Conservation (phyloP, 2,113 vertebrate species). For the Salvelinus alpinus region DNA sequence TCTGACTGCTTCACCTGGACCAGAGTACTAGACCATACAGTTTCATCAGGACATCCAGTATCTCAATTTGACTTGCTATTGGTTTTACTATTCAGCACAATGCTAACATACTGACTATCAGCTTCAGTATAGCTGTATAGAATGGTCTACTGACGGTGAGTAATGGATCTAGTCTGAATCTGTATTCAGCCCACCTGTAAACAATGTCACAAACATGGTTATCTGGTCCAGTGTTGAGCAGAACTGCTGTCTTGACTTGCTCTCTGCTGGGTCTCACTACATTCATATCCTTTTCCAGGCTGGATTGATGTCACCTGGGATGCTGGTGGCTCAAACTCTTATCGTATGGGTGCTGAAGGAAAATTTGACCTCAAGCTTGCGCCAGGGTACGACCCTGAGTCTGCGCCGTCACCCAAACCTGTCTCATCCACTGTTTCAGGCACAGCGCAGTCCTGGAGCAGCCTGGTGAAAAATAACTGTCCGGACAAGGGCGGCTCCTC, state of each 20-base stretch:
- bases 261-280: slow-evolving; percentile 87
- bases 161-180: no score
- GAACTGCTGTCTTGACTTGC: slow-evolving; percentile 79
- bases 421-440: slow-evolving; percentile 99
- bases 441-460: slow-evolving; percentile 96
- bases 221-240: slow-evolving; percentile 62
- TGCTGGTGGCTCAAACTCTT: slow-evolving; percentile 99
- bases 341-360: slow-evolving; percentile 99
- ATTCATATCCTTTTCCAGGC: slow-evolving; percentile 98
- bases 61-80: not conserved
- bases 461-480: slow-evolving; percentile 99
- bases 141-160: not conserved
- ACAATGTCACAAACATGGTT: not conserved
- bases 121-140: not conserved
- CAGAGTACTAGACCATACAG: slow-evolving; percentile 23
- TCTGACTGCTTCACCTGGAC: slow-evolving; percentile 75
- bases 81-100: not conserved
- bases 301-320: slow-evolving; percentile 99
- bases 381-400: slow-evolving; percentile 99
- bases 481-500: slow-evolving; percentile 87
- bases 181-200: not conserved
- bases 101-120: not conserved
- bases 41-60: not conserved
- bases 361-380: slow-evolving; percentile 99
- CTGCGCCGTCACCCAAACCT: slow-evolving; percentile 99